These are phyloP conservation scores for Achroia grisella DNA, from an alignment of 1,140 invertebrate genomes.

Conservation along the genomic window DNA sequence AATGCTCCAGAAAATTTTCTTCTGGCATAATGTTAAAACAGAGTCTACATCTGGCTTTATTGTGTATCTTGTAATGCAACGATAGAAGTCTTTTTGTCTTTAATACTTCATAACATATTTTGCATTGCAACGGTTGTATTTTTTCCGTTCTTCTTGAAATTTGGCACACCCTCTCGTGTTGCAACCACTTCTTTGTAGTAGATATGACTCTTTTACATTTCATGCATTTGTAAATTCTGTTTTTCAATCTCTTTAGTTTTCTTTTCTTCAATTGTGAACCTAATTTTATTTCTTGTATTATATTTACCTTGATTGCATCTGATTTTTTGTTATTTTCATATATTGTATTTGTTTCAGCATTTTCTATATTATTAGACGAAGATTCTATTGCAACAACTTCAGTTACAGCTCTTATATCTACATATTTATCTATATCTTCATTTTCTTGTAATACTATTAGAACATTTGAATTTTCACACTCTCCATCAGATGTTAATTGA, in stretches of 20 bases:
- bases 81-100: constrained; percentile 17
- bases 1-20: constrained; percentile 18
- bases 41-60: constrained; percentile 16
- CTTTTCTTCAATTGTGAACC: background rate
- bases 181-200: constrained; percentile 15
- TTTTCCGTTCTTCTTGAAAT: constrained; percentile 3
- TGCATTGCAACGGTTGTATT: constrained; percentile 14
- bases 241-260: background rate
- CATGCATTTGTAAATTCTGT: constrained; percentile 13
- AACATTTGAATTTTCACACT: constrained; percentile 1
- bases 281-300: background rate
- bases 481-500: background rate
- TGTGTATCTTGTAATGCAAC: constrained; percentile 22
- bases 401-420: background rate
- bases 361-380: background rate
- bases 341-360: constrained; percentile 2
- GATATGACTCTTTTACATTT: constrained; percentile 19
- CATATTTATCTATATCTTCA: background rate
- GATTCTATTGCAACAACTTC: constrained; percentile 3
- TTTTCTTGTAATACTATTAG: constrained; percentile 4
- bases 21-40: constrained; percentile 17
- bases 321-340: background rate
- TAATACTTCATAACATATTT: constrained; percentile 19
- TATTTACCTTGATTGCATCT: background rate
- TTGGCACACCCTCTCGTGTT: constrained; percentile 19